Evolutionary conservation across 2,113 vertebrate species (phyloP), one percentile per base, ranked within the genome.

Genomic region (Petaurus breviceps): DNA sequence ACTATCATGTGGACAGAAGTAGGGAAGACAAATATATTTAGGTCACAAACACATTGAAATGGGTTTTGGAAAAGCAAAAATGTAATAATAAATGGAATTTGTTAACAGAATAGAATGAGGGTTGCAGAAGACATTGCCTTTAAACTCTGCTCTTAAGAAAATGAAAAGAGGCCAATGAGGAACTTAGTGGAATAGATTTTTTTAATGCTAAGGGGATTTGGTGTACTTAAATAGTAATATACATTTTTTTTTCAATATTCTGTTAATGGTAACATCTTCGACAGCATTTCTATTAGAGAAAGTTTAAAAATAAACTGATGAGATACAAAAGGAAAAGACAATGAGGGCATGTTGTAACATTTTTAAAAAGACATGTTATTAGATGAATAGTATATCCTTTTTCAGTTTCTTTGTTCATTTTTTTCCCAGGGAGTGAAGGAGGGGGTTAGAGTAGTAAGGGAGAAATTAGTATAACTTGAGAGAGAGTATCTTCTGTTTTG

Each of bases 21-120:
- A 28, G 93, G 31, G 3, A 94, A 94, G 53, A 54, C 37, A 97
- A 94, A 91, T 10, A 90, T 43, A 90, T 37, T 97, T 91, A 51
- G 57, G 25, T 51, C 68, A 95, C 96, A 93, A 90, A 94, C 9
- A 46, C 19, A 91, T 2, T 93, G n/a, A 93, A 96, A 77, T 91
- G 7, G 57, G 0, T 68, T 95, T 96, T 95, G 23, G 53, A 92
- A 95, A 84, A 46, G 0, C 54, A 47, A 90, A 89, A 92, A 92
- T 93, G 11, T 93, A 95, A 77, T 92, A 4, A 89, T 89, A 95
- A 92, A 90, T 77, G 31, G 46, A 95, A 2, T 25, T 68, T 96
- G 95, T 90, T 12, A 97, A 95, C 96, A 91, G 16, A 77, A 77
- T 77, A 77, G 14, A 77, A 77, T n/a, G 61, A n/a, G 14, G 37